These are phyloP conservation scores for Drosophila gaucha DNA, from an alignment of 2,888 invertebrate genomes.

Conservation along the genomic window DNA sequence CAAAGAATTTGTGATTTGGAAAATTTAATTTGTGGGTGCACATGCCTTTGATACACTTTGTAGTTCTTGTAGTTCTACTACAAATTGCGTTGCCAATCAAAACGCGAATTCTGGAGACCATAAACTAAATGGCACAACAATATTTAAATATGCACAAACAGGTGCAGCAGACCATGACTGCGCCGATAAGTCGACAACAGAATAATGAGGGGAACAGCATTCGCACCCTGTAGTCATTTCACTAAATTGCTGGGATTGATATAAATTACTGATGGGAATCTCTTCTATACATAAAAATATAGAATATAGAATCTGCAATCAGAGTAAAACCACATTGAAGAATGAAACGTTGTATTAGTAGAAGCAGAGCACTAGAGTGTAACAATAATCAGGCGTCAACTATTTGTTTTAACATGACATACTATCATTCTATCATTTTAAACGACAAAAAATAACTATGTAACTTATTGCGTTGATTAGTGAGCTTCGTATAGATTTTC, in stretches of 20 bases:
- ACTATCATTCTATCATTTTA: too few relatives aligned
- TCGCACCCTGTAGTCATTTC: not conserved
- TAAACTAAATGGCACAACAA: not conserved
- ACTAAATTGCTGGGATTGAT: not conserved
- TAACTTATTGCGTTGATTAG: not conserved
- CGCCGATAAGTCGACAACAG: constrained; percentile 11
- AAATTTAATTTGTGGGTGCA: too few relatives aligned
- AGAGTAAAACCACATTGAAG: too few relatives aligned
- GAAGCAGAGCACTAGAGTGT: too few relatives aligned
- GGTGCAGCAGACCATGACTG: constrained; percentile 20
- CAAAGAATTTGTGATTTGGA: too few relatives aligned
- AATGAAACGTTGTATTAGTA: too few relatives aligned
- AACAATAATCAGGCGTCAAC: too few relatives aligned
- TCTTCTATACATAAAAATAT: too few relatives aligned
- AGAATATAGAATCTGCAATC: too few relatives aligned
- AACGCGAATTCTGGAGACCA: not conserved
- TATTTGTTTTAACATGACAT: too few relatives aligned
- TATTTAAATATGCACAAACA: constrained; percentile 1
- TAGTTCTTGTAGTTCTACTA: not conserved
- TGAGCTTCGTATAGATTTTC: constrained; percentile 2
- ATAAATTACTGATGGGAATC: not conserved
- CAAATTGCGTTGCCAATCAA: not conserved
- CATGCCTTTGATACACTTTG: too few relatives aligned
- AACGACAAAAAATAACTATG: too few relatives aligned
- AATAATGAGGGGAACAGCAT: not conserved